Evolutionary conservation across 2,888 invertebrate species (phyloP).

Genomic region (Rambutsinella grinnellia): DNA sequence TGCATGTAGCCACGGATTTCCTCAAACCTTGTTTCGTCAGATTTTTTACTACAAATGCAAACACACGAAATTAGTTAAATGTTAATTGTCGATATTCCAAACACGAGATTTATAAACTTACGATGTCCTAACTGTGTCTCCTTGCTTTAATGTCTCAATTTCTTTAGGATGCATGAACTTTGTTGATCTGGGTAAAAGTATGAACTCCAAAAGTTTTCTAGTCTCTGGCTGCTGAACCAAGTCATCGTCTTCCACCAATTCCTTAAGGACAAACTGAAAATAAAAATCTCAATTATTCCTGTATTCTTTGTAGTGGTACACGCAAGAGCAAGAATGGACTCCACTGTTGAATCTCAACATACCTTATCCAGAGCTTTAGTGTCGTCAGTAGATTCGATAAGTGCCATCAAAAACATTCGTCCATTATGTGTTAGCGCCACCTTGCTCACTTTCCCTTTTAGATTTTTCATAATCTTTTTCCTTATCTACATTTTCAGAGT

Average conservation of each 20-base stretch:
- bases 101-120: slow-evolving; percentile 14
- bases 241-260: slow-evolving; percentile 17
- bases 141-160: slow-evolving; percentile 15
- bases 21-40: slow-evolving; percentile 26
- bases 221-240: slow-evolving; percentile 19
- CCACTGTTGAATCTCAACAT: too few species aligned
- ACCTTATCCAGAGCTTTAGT: slow-evolving; percentile 36
- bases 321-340: too few species aligned
- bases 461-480: slow-evolving; percentile 33
- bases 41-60: slow-evolving; percentile 28
- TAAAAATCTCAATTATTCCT: too few species aligned
- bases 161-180: slow-evolving; percentile 40
- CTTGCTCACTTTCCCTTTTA: slow-evolving; percentile 29
- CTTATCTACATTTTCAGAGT: too few species aligned
- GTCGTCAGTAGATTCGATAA: slow-evolving; percentile 39
- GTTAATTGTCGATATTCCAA: neutral
- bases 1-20: slow-evolving; percentile 27
- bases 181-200: slow-evolving; percentile 28
- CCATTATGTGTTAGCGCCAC: slow-evolving; percentile 29
- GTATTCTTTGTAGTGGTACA: too few species aligned
- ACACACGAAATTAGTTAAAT: too few species aligned
- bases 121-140: slow-evolving; percentile 33
- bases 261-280: slow-evolving; percentile 24
- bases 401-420: slow-evolving; percentile 37
- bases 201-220: slow-evolving; percentile 33